phyloP scores from a whole-genome alignment of 2,888 invertebrate genomes.

The Eupelmus urozonus region DNA sequence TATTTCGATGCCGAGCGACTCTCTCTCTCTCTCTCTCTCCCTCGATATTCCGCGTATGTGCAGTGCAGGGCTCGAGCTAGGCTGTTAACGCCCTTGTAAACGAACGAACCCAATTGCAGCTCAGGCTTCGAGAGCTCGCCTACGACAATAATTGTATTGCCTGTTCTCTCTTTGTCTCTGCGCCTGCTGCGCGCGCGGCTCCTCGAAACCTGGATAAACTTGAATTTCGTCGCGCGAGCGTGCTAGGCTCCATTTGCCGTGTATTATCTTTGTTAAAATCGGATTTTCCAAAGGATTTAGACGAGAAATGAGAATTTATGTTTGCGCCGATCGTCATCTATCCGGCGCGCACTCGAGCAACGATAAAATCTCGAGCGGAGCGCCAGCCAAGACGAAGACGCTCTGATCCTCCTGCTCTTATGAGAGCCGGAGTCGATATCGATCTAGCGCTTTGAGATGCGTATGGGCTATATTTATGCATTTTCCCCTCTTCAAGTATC shows the following conservation, averaged over 20 bases:
- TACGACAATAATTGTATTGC: slow-evolving; percentile 13
- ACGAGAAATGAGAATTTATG: slow-evolving; percentile 16
- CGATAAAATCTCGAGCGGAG: slow-evolving; percentile 5
- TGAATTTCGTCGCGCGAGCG: not conserved
- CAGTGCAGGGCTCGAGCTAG: not conserved
- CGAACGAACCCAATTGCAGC: not conserved
- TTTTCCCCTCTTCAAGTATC: not conserved
- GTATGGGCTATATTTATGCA: no score
- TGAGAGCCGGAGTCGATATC: no score
- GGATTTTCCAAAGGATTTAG: slow-evolving; percentile 31
- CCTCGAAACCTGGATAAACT: not conserved
- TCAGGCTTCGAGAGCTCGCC: not conserved
- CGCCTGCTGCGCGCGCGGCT: not conserved
- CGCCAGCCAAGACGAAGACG: not conserved
- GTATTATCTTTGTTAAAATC: slow-evolving; percentile 34
- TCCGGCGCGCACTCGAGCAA: no score
- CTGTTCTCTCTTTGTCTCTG: no score
- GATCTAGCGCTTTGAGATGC: no score
- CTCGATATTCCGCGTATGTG: not conserved
- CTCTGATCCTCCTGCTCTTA: no score
- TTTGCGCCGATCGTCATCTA: slow-evolving; percentile 5
- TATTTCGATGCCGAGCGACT: slow-evolving; percentile 1
- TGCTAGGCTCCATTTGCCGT: slow-evolving; percentile 1
- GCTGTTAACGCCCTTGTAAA: slow-evolving; percentile 7
- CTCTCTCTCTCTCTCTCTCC: not conserved